These are phyloP conservation scores for Kryptolebias ocellatus DNA, from an alignment of 2,797 vertebrate species.

Conservation along the genomic window DNA sequence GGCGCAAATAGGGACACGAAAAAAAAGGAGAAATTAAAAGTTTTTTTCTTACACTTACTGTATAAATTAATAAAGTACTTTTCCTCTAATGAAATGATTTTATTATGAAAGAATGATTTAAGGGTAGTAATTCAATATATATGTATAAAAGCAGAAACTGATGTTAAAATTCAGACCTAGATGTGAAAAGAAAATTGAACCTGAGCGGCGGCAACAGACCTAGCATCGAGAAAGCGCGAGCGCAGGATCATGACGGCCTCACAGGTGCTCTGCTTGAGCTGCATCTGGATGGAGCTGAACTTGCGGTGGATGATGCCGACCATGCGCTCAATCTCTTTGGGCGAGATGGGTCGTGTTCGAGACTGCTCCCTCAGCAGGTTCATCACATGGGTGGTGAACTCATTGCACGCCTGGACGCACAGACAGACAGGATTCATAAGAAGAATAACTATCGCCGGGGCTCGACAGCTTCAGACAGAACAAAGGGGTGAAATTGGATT, in stretches of 20 bases:
- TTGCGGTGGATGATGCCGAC: constrained; percentile 95
- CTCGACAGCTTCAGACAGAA: constrained; percentile 59
- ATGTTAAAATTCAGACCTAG: background rate
- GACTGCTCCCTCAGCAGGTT: constrained; percentile 95
- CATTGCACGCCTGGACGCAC: constrained; percentile 90
- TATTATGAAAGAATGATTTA: background rate
- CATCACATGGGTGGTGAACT: constrained; percentile 96
- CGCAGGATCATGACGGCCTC: constrained; percentile 96
- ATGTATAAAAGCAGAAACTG: background rate
- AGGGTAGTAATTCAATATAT: background rate
- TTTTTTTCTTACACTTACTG: background rate
- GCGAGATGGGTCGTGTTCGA: constrained; percentile 90
- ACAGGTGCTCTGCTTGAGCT: constrained; percentile 95
- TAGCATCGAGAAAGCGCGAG: constrained; percentile 92
- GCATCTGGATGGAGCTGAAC: constrained; percentile 96
- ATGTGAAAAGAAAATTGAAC: constrained; percentile 1
- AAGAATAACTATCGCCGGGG: constrained; percentile 64
- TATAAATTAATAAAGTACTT: background rate
- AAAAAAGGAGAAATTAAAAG: background rate
- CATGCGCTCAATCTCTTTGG: constrained; percentile 95
- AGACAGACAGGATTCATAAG: constrained; percentile 72
- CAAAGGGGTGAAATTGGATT: constrained; percentile 72
- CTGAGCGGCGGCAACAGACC: constrained; percentile 70
- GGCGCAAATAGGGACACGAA: background rate
- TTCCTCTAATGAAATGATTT: background rate